Evolutionary conservation across 1,140 invertebrate genomes (phyloP).

Genomic region (Drosophila grimshawi): DNA sequence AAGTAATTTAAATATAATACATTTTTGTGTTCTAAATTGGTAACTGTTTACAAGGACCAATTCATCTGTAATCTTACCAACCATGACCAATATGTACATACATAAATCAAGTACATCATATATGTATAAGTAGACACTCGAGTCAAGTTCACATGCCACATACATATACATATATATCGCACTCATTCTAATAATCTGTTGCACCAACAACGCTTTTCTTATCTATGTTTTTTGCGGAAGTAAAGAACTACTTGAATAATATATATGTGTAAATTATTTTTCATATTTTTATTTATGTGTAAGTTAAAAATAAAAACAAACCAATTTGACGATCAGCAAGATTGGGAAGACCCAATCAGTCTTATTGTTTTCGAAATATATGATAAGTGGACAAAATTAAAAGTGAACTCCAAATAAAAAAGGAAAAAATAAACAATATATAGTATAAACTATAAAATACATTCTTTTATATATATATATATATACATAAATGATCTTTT

Average conservation of each 20-base stretch:
- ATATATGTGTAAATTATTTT: not conserved
- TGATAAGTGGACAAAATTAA: too few relatives aligned
- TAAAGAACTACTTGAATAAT: too few relatives aligned
- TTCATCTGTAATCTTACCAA: slow-evolving; percentile 1
- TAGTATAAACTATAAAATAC: not conserved
- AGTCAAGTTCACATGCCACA: not conserved
- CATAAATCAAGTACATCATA: not conserved
- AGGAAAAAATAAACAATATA: not conserved
- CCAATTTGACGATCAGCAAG: not conserved
- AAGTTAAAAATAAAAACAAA: not conserved
- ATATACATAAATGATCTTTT: not conserved
- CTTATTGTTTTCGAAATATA: too few relatives aligned
- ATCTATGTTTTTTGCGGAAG: too few relatives aligned
- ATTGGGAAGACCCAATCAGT: too few relatives aligned
- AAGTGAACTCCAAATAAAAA: too few relatives aligned
- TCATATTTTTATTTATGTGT: not conserved
- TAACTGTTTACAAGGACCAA: slow-evolving; percentile 11
- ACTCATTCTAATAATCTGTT: not conserved
- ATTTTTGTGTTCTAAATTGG: slow-evolving; percentile 3
- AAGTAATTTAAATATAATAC: slow-evolving; percentile 6
- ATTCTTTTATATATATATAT: not conserved
- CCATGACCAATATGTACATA: slow-evolving; percentile 24
- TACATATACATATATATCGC: not conserved
- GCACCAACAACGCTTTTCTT: not conserved
- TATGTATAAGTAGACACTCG: slow-evolving; percentile 1